These are phyloP conservation scores for Lycocorax pyrrhopterus DNA, from an alignment of 2,113 vertebrate species.

Conservation along the genomic window DNA sequence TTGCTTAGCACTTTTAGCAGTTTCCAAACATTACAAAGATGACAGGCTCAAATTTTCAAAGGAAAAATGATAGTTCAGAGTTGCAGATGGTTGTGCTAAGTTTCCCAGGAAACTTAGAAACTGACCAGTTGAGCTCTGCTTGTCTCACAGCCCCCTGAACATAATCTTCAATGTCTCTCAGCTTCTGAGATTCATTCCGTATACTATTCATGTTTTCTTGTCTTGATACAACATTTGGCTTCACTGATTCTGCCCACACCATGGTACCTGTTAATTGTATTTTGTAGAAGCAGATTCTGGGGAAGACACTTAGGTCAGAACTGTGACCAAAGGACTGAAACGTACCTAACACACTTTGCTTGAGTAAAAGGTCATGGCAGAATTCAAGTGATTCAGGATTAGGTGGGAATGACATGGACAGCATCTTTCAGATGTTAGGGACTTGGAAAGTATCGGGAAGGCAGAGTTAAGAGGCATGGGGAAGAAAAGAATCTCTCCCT, in stretches of 20 bases:
- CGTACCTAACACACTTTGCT: fast-evolving
- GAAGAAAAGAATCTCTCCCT: background rate
- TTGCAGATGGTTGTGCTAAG: background rate
- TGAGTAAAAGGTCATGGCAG: background rate
- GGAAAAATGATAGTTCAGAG: background rate
- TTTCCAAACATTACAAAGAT: background rate
- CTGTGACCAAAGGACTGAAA: background rate
- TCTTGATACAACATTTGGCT: background rate
- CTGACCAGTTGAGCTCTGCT: background rate
- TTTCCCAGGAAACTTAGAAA: background rate
- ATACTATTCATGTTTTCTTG: background rate
- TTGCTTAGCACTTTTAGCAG: background rate
- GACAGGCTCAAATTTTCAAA: background rate
- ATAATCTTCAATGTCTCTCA: background rate
- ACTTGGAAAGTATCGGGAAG: background rate
- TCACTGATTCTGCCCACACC: background rate
- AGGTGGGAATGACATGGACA: background rate
- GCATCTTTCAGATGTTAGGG: background rate
- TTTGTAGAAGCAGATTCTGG: background rate
- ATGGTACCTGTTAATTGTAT: background rate
- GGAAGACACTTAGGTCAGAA: background rate
- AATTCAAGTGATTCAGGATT: background rate
- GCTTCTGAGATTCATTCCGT: background rate
- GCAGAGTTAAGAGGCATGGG: background rate
- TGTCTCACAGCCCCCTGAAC: background rate